Evolutionary conservation across 2,113 vertebrate genomes (phyloP), one percentile per base, ranked within the genome.

Genomic region (Myxocyprinus asiaticus): DNA sequence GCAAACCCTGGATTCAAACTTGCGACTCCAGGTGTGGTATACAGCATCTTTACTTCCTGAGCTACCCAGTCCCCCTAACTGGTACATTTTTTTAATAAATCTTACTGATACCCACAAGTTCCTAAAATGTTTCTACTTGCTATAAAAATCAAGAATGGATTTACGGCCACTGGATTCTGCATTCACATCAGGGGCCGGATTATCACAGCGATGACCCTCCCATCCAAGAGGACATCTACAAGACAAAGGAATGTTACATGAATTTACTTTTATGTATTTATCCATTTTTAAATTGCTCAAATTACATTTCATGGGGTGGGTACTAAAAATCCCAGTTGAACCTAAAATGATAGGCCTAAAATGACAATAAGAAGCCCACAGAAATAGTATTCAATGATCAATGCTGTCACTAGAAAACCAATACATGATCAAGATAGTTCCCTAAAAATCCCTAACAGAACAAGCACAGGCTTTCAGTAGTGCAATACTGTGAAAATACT

Each of bases 181-280:
- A 4, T 64, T 74, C 1, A 17, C 7, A 45, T 7, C 7, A 42
- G 15, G 2, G 14, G 64, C 9, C 6, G 33, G 68, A 7, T 14
- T 55, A 2, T 82, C 72, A 74, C 87, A 88, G 75, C 75, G 84
- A 64, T 74, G 75, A 4, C 86, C 87, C 1, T 67, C 76, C 84
- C 85, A 88, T n/a, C 78, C 87, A 42, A 79, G 3, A 10, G 72
- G 22, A 79, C 87, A 88, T 59, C 87, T 88, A 33, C 61, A n/a
- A 44, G 22, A 11, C 42, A 22, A 47, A n/a, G 53, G 44, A 43
- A 17, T 64, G 15, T 5, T 43, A 11, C 0, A 53, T 53, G 50
- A 8, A 44, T 71, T 51, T 55, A 12, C 22, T 14, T 70, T 10
- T 53, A 53, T 10, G 9, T 3, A 48, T 48, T 48, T 8, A 48